Percentiles rank a stretch among this genome's conserved stretches.
Evolutionary conservation across 2,797 vertebrate species (phyloP).

Genomic region (Hirundo rustica): DNA sequence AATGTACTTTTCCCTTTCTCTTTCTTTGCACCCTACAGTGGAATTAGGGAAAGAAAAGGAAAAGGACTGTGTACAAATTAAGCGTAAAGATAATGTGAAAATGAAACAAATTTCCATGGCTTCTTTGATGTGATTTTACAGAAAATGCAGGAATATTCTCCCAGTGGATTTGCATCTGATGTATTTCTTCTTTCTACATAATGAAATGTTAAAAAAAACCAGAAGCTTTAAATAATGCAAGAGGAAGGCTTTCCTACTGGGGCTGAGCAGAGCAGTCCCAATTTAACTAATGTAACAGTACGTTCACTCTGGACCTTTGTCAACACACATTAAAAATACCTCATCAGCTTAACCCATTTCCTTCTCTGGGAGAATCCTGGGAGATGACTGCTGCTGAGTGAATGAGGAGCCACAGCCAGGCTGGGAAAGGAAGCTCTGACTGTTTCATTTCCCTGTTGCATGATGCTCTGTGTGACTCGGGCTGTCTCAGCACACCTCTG

Average conservation of each 20-base stretch:
- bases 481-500: background rate
- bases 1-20: background rate
- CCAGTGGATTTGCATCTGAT: background rate
- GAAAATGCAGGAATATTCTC: background rate
- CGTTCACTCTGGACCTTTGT: conserved; percentile 41
- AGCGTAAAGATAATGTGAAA: background rate
- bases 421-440: background rate
- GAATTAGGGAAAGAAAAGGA: background rate
- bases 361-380: background rate
- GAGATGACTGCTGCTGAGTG: background rate
- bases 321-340: conserved; percentile 61
- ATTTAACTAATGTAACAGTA: background rate
- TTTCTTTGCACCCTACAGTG: background rate
- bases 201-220: conserved; percentile 18
- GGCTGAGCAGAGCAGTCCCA: background rate
- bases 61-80: background rate
- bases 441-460: background rate
- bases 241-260: background rate
- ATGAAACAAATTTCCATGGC: background rate
- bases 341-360: conserved; percentile 59
- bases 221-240: conserved; percentile 54
- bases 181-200: background rate
- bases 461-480: background rate
- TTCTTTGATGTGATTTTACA: background rate
- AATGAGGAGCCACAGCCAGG: background rate